A percentile compares a stretch with the other conserved stretches of the same genome.
phyloP scores from a whole-genome alignment of 2,797 vertebrate species.

The Luscinia megarhynchos region DNA sequence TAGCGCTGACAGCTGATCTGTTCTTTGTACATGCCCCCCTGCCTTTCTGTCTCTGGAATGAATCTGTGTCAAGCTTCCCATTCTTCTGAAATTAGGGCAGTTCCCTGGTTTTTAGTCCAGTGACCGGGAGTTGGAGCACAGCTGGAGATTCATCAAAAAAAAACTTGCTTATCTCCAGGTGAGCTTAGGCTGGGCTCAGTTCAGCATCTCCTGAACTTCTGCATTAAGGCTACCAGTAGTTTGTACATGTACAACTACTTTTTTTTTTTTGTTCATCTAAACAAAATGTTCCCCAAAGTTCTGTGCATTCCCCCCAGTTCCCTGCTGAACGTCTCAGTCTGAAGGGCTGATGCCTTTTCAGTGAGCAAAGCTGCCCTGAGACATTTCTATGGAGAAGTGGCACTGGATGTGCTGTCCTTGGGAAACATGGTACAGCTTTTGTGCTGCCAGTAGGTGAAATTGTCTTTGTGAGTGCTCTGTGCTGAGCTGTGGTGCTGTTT shows the following conservation, averaged over 20 bases:
- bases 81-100: slow-evolving; percentile 11
- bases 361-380: neutral
- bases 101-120: neutral
- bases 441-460: neutral
- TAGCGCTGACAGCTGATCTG: slow-evolving; percentile 1
- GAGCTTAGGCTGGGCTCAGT: neutral
- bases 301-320: neutral
- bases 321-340: neutral
- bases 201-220: neutral
- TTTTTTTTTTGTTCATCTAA: neutral
- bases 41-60: neutral
- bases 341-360: neutral
- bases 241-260: fast-evolving
- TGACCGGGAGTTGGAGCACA: neutral
- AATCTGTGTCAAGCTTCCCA: slow-evolving; percentile 26
- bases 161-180: neutral
- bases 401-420: neutral
- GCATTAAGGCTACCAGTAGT: neutral
- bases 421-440: neutral
- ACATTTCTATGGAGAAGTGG: neutral
- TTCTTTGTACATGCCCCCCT: neutral
- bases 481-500: neutral
- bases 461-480: neutral
- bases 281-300: neutral
- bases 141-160: neutral